Evolutionary conservation across 1,140 invertebrate species (phyloP).

Genomic region (Hycleus cichorii): DNA sequence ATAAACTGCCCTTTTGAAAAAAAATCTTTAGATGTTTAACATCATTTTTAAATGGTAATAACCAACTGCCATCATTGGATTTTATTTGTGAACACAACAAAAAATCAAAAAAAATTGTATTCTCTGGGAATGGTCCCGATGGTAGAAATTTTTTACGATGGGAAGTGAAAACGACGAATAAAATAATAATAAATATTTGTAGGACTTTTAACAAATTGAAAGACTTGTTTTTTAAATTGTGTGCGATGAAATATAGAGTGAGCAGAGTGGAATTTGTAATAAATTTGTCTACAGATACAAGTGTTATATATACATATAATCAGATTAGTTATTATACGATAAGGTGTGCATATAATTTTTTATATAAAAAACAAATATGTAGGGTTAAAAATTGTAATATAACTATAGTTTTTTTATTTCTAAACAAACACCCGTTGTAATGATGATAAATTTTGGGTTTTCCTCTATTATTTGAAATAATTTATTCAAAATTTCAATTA

Average conservation of each 20-base stretch:
- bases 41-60: conserved; percentile 2
- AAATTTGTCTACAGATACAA: conserved; percentile 11
- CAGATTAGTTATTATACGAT: conserved; percentile 8
- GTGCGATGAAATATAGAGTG: conserved; percentile 18
- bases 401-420: neutral
- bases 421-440: neutral
- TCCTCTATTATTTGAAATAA: too few relatives aligned
- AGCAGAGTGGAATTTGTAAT: neutral
- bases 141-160: too few relatives aligned
- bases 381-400: conserved; percentile 6
- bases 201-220: conserved; percentile 31
- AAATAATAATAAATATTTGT: too few relatives aligned
- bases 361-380: conserved; percentile 14
- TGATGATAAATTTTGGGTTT: neutral
- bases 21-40: neutral
- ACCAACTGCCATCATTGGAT: conserved; percentile 3
- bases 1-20: conserved; percentile 14
- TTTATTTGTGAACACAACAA: neutral
- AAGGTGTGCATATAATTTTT: conserved; percentile 16
- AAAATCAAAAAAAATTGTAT: conserved; percentile 3
- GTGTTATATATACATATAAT: neutral
- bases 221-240: conserved; percentile 30
- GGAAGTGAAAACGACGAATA: too few relatives aligned
- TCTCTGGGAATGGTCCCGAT: too few relatives aligned
- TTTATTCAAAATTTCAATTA: too few relatives aligned